A percentile compares a stretch with the other conserved stretches of the same genome.
Conservation (phyloP, 2,888 invertebrate species). For the Cylindroiulus punctatus region DNA sequence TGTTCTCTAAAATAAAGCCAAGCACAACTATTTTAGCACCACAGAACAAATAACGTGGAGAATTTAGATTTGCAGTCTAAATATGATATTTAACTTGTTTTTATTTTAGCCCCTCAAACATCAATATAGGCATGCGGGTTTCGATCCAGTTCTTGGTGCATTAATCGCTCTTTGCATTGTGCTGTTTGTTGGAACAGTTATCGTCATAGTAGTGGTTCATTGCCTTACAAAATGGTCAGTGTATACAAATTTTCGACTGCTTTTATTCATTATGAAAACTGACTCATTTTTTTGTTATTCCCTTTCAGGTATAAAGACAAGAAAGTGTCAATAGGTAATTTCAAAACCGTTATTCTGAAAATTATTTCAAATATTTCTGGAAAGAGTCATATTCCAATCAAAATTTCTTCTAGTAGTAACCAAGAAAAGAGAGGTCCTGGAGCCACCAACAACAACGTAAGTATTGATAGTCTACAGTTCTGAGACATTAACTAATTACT, state of each 20-base stretch:
- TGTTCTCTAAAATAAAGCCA: background rate
- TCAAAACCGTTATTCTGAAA: background rate
- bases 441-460: slow-evolving; percentile 53
- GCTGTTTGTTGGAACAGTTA: slow-evolving; percentile 84
- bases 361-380: background rate
- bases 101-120: background rate
- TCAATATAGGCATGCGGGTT: slow-evolving; percentile 67
- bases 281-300: background rate
- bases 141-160: slow-evolving; percentile 86
- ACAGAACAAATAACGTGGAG: too few relatives aligned
- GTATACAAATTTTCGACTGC: background rate
- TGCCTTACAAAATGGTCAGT: slow-evolving; percentile 84
- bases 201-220: slow-evolving; percentile 86
- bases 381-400: background rate
- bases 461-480: background rate
- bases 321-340: slow-evolving; percentile 30
- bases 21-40: background rate
- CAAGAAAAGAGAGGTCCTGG: slow-evolving; percentile 45
- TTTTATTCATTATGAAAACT: background rate
- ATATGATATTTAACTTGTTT: too few relatives aligned
- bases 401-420: background rate
- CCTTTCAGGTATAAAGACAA: slow-evolving; percentile 50
- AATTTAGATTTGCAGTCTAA: too few relatives aligned
- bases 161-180: slow-evolving; percentile 86
- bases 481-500: background rate